Percentiles rank a stretch among this genome's conserved stretches.
phyloP scores from a whole-genome alignment of 2,888 invertebrate species.

The Parnassius glacialis region DNA sequence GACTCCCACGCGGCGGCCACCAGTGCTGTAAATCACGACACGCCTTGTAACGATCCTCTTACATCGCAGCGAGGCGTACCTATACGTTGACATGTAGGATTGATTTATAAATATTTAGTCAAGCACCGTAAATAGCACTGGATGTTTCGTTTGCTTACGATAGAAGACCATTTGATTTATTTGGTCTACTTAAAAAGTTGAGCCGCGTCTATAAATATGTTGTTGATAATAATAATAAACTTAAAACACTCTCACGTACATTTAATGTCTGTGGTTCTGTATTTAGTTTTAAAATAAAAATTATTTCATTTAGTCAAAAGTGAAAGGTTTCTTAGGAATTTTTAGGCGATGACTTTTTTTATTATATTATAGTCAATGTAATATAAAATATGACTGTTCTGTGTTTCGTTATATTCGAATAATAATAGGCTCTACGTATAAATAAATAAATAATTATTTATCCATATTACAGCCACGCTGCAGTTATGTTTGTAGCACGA shows the following conservation, averaged over 20 bases:
- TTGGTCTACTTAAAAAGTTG: constrained; percentile 1
- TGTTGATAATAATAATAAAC: neutral
- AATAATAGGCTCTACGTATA: too few relatives aligned
- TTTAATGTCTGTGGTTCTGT: neutral
- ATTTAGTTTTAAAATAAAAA: too few relatives aligned
- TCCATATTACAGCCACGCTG: too few relatives aligned
- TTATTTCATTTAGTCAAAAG: too few relatives aligned
- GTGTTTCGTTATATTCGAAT: too few relatives aligned
- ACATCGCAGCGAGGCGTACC: constrained; percentile 40
- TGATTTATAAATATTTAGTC: constrained; percentile 22
- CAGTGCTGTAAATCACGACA: constrained; percentile 42
- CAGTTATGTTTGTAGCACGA: too few relatives aligned
- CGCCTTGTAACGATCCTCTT: constrained; percentile 43
- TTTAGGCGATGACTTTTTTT: too few relatives aligned
- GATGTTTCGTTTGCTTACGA: constrained; percentile 1
- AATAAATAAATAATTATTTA: too few relatives aligned
- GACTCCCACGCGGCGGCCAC: constrained; percentile 34
- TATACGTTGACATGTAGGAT: constrained; percentile 38
- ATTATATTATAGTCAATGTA: too few relatives aligned
- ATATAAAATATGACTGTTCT: too few relatives aligned
- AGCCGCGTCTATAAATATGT: neutral
- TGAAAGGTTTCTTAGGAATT: too few relatives aligned
- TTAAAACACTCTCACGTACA: neutral
- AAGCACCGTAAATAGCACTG: constrained; percentile 6
- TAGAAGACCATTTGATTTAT: constrained; percentile 5